A percentile compares a stretch with the other conserved stretches of the same genome.
Evolutionary conservation across 1,140 invertebrate species (phyloP).

Genomic region (Pomacea maculata): DNA sequence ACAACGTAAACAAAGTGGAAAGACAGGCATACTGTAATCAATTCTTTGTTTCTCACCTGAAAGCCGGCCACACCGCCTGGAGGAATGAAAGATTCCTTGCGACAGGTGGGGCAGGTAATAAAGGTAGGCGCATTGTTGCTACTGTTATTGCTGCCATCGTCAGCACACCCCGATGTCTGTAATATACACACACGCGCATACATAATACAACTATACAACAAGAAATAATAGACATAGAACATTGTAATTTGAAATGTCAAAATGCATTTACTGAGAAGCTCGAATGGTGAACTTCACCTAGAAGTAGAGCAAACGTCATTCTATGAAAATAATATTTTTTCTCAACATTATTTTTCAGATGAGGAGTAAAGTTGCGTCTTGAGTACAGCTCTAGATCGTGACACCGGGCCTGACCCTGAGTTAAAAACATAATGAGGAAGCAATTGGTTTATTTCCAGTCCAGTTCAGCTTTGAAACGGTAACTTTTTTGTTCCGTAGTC

Average conservation of each 20-base stretch:
- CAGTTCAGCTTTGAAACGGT: background rate
- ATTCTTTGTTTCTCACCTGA: background rate
- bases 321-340: too few species aligned
- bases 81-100: background rate
- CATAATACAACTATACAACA: background rate
- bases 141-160: too few species aligned
- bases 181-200: background rate
- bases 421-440: background rate
- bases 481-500: background rate
- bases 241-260: background rate
- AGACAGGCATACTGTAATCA: background rate
- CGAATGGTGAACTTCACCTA: too few species aligned
- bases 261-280: too few species aligned
- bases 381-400: too few species aligned
- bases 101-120: background rate
- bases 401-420: too few species aligned
- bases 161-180: too few species aligned
- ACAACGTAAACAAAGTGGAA: background rate
- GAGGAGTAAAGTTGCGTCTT: too few species aligned
- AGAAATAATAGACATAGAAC: background rate
- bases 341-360: too few species aligned
- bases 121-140: too few species aligned
- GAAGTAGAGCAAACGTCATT: too few species aligned
- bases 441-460: background rate
- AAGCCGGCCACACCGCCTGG: background rate